A percentile compares a stretch with the other conserved stretches of the same genome.
phyloP scores from a whole-genome alignment of 2,888 invertebrate genomes.

The Serrognathus titanus region DNA sequence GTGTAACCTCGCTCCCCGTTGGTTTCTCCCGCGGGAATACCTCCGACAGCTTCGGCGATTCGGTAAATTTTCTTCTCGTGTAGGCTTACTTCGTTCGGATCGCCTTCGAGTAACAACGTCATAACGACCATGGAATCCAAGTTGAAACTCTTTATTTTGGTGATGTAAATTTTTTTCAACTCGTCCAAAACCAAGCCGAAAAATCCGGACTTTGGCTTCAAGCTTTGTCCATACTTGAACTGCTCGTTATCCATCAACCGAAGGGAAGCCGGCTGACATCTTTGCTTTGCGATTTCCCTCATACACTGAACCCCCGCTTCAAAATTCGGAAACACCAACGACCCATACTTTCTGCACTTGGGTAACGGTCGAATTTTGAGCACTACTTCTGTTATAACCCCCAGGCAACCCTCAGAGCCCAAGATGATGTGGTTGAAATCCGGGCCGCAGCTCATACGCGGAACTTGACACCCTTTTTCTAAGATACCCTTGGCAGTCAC shows the following conservation, averaged over 20 bases:
- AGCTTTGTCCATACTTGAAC: slow-evolving; percentile 86
- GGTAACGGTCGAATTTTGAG: slow-evolving; percentile 83
- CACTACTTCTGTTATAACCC: slow-evolving; percentile 90
- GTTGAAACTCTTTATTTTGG: slow-evolving; percentile 82
- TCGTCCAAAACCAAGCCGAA: slow-evolving; percentile 70
- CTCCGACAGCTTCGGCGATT: slow-evolving; percentile 73
- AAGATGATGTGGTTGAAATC: slow-evolving; percentile 83
- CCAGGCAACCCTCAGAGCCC: slow-evolving; percentile 93
- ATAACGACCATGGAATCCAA: slow-evolving; percentile 80
- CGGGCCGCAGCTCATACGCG: slow-evolving; percentile 90
- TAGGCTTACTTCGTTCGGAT: slow-evolving; percentile 64
- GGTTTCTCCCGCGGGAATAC: slow-evolving; percentile 85
- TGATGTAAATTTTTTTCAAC: slow-evolving; percentile 81
- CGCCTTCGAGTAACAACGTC: slow-evolving; percentile 90
- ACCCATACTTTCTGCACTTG: slow-evolving; percentile 81
- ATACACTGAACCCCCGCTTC: slow-evolving; percentile 84
- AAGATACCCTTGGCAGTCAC: slow-evolving; percentile 81
- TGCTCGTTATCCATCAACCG: slow-evolving; percentile 97
- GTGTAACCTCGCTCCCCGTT: slow-evolving; percentile 96
- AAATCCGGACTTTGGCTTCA: slow-evolving; percentile 64
- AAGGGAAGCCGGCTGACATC: slow-evolving; percentile 94
- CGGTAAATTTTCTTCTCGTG: slow-evolving; percentile 76
- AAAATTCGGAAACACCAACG: slow-evolving; percentile 92
- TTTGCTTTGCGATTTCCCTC: slow-evolving; percentile 73
- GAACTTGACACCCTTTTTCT: slow-evolving; percentile 79